These are phyloP conservation scores for Malurus melanocephalus DNA, from an alignment of 2,113 vertebrate species.

Conservation along the genomic window DNA sequence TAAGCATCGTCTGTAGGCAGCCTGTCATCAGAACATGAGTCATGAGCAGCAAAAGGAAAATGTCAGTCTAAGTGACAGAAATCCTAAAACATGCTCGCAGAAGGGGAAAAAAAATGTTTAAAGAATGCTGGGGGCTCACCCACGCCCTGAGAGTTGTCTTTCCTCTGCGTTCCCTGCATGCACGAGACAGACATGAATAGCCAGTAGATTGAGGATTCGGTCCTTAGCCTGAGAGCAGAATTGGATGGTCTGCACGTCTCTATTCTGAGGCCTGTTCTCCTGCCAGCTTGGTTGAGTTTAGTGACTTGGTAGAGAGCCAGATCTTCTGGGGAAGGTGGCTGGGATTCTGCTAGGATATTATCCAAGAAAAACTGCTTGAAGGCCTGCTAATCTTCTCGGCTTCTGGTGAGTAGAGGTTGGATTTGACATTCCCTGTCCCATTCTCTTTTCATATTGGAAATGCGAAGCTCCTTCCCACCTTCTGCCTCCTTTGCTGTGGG, in stretches of 20 bases:
- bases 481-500: constrained; percentile 44
- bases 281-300: constrained; percentile 42
- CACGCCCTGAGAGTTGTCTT: constrained; percentile 11
- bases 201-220: constrained; percentile 14
- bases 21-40: constrained; percentile 61
- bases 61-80: constrained; percentile 55
- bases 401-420: constrained; percentile 53
- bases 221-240: constrained; percentile 23
- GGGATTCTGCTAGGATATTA: constrained; percentile 50
- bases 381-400: constrained; percentile 36
- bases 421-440: constrained; percentile 11
- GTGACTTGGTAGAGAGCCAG: constrained; percentile 46
- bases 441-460: constrained; percentile 23
- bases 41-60: constrained; percentile 57
- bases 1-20: constrained; percentile 58
- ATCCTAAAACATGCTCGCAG: constrained; percentile 49
- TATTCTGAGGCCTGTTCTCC: constrained; percentile 39
- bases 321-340: constrained; percentile 53
- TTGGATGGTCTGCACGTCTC: not conserved
- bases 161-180: constrained; percentile 10
- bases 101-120: not conserved
- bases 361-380: constrained; percentile 53
- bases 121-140: constrained; percentile 54
- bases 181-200: constrained; percentile 50
- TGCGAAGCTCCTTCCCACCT: constrained; percentile 34